Evolutionary conservation across 1,140 invertebrate species (phyloP), one percentile per base, ranked within the genome.

Genomic region (Elymnias hypermnestra): DNA sequence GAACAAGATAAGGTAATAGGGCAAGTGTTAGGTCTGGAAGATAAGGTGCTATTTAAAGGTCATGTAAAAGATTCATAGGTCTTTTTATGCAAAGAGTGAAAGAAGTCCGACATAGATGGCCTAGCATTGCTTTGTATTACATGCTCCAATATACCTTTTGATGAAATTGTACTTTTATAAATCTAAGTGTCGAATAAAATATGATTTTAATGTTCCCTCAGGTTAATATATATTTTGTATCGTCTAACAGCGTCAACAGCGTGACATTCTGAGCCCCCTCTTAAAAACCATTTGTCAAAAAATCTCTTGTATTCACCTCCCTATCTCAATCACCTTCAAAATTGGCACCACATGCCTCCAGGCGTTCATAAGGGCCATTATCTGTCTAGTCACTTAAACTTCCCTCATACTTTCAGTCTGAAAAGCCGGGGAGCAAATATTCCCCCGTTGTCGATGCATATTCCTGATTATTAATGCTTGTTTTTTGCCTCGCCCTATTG

Each of bases 401-500:
- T 45, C 49, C 42, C 42, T 53, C 31, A 26, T 47, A 42, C 51
- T 46, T 28, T 41, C 46, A 41, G 47, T 45, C 42, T 52, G 35
- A 52, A 51, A 52, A 52, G 49, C 42, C 36, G 44, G 53, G 55
- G 58, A 59, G 51, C 47, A 38, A 40, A 50, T 25, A 42, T 51
- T 63, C 62, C 63, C 43, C 47, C 58, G 62, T 50, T 59, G 68
- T 70, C 78, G 72, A 81, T 81, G 75, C 76, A 77, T 83, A 83
- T 85, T 79, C 67, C 63, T 69, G 69, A 83, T 82, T 84, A 79
- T 85, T 83, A 83, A 82, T 82, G 72, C 70, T 63, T 69, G 78
- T 76, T 81, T 83, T 84, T 85, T 83, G 74, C 74, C 64, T 69
- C 70, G 55, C 63, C 62, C 68, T 61, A 79, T 82, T 83, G 75